phyloP scores from a whole-genome alignment of 2,888 invertebrate species.

The Buathra laborator region DNA sequence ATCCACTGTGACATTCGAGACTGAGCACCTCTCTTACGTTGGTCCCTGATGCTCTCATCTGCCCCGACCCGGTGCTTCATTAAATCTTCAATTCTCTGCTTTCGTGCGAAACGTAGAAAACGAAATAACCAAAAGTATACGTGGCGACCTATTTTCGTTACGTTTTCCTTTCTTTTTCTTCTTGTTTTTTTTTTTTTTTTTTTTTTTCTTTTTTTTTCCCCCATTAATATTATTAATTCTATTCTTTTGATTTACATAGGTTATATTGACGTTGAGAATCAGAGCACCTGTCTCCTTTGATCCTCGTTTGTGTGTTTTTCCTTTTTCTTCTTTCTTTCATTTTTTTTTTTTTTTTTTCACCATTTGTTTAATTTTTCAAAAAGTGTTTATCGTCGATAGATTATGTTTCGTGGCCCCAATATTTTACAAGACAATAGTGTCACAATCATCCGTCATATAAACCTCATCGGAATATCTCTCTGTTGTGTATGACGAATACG shows the following conservation, averaged over 20 bases:
- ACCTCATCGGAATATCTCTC: conserved; percentile 64
- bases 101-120: conserved; percentile 70
- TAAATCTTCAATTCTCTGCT: conserved; percentile 48
- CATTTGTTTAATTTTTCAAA: conserved; percentile 64
- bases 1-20: conserved; percentile 76
- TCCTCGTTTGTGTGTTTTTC: conserved; percentile 66
- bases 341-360: conserved; percentile 60
- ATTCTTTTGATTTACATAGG: conserved; percentile 70
- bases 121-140: conserved; percentile 71
- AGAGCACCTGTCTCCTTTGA: conserved; percentile 77
- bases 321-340: conserved; percentile 56
- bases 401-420: conserved; percentile 84
- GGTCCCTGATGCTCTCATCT: conserved; percentile 79
- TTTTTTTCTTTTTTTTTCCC: conserved; percentile 56
- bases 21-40: conserved; percentile 73
- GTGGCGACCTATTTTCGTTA: conserved; percentile 61
- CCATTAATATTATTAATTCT: conserved; percentile 69
- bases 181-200: conserved; percentile 2
- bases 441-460: conserved; percentile 72
- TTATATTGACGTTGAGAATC: conserved; percentile 78
- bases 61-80: conserved; percentile 41
- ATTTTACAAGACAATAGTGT: conserved; percentile 79
- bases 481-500: conserved; percentile 18
- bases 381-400: conserved; percentile 74
- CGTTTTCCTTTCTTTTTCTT: conserved; percentile 58